phyloP scores from a whole-genome alignment of 2,113 vertebrate genomes.

The Hyaena hyaena region DNA sequence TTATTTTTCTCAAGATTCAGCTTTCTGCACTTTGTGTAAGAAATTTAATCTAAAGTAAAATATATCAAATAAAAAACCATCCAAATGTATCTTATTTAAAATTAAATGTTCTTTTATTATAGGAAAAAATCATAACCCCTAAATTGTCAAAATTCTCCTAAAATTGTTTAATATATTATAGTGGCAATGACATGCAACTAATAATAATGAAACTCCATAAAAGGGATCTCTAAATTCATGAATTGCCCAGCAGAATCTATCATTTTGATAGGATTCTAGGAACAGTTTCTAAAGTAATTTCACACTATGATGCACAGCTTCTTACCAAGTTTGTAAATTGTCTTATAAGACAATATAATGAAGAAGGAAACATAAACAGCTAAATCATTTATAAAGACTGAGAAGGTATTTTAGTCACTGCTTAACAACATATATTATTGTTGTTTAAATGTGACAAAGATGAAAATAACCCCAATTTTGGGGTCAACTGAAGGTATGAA shows the following conservation, averaged over 20 bases:
- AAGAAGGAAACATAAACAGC: constrained; percentile 65
- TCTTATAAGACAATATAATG: constrained; percentile 55
- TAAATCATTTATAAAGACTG: constrained; percentile 53
- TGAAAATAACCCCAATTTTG: background rate
- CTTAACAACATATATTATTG: constrained; percentile 10
- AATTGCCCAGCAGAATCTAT: constrained; percentile 53
- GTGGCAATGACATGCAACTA: constrained; percentile 33
- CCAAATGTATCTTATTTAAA: constrained; percentile 56
- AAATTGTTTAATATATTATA: constrained; percentile 64
- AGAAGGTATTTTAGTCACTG: constrained; percentile 59
- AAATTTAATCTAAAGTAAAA: constrained; percentile 45
- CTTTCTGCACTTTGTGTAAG: background rate
- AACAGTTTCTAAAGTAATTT: constrained; percentile 76
- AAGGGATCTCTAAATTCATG: constrained; percentile 59
- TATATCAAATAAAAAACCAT: constrained; percentile 29
- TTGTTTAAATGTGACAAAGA: background rate
- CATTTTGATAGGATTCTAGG: constrained; percentile 56
- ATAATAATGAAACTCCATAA: constrained; percentile 48
- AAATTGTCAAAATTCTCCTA: constrained; percentile 47
- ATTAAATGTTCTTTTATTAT: constrained; percentile 59
- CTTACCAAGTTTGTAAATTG: constrained; percentile 59
- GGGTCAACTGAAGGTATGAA: background rate
- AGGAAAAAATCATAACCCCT: background rate
- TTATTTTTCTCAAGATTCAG: constrained; percentile 9
- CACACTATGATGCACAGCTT: constrained; percentile 68